A percentile compares a stretch with the other conserved stretches of the same genome.
These are phyloP conservation scores for Antheraea assamensis DNA, from an alignment of 2,888 invertebrate genomes.

Conservation along the genomic window DNA sequence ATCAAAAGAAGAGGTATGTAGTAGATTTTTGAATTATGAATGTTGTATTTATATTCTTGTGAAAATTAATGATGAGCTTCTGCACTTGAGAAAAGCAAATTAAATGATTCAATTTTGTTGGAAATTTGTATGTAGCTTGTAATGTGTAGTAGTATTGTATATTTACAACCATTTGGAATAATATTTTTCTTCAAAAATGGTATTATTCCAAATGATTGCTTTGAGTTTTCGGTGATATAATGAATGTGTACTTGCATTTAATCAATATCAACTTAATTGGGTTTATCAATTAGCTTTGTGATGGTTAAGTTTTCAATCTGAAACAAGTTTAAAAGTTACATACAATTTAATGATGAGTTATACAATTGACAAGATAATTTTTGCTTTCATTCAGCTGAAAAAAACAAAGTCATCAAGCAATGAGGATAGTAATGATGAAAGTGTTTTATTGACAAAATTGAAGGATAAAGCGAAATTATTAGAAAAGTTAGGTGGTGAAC, in stretches of 20 bases:
- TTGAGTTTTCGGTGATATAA: not conserved
- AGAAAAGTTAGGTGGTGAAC: slow-evolving; percentile 78
- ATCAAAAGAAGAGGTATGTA: slow-evolving; percentile 46
- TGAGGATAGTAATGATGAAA: slow-evolving; percentile 70
- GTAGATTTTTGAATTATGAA: not conserved
- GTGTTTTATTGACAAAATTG: slow-evolving; percentile 57
- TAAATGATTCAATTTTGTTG: slow-evolving; percentile 14
- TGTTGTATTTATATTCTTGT: not conserved
- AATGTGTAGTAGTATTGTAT: not conserved
- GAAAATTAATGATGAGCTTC: slow-evolving; percentile 53
- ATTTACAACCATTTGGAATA: slow-evolving; percentile 1
- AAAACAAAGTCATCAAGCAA: slow-evolving; percentile 41
- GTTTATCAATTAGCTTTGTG: slow-evolving; percentile 12
- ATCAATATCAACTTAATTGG: slow-evolving; percentile 17
- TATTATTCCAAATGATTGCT: slow-evolving; percentile 5
- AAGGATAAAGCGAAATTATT: slow-evolving; percentile 78
- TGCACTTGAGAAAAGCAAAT: slow-evolving; percentile 18
- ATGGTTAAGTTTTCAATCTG: slow-evolving; percentile 23
- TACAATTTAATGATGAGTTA: not conserved
- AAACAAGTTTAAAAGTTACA: slow-evolving; percentile 1
- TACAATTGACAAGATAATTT: not conserved
- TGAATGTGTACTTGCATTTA: not conserved
- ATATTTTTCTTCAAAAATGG: not conserved
- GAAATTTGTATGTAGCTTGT: not conserved
- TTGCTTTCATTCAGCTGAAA: not conserved